Base-by-base conservation (phyloP, 2,797 vertebrate species). In the Rhinogobio ventralis region DNA sequence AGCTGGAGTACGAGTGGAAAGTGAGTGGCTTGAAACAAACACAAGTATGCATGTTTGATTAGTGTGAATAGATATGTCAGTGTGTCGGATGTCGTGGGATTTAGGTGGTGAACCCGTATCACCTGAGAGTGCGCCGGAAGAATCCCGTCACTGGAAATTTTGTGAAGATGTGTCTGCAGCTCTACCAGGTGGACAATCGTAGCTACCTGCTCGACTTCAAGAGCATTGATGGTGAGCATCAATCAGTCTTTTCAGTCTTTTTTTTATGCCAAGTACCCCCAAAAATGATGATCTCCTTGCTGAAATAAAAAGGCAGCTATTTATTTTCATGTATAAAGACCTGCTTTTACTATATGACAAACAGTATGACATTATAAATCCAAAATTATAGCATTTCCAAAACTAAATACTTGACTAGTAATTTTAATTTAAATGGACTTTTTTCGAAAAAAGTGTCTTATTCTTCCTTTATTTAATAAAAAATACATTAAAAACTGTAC, bases 151-250 rank as follows among this genome's bases (percentile, higher is more conserved):
- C 98, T 0, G 97, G 98, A n/a, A 99, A 96, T 90, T 95, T 97
- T 17, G 97, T 99, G 92, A 99, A 99, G 91, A 99, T 99, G 98
- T 99, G 98, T 88, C 95, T 99, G 84, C 98, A 99, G 90, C 96
- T 99, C 23, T 99, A 99, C 92, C 97, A 99, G 91, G 98, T 99
- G 90, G 98, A 99, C 93, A 97, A 94, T 90, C 96, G 98, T 90
- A 99, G 98, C 90, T 99, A 98, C 90, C 96, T 99, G 85, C 94
- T 99, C 81, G 98, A 99, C 93, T 99, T 99, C 92, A 99, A 98
- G 92, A 99, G 98, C 93, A 99, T 99, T 0, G 98, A 99, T 83
- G 98, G 98, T 99, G 91, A 94, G 93, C 64, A 42, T 71, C 33
- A 42, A 20, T 51, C 68, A 42, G 3, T 53, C 39, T 23, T 60